phyloP scores from a whole-genome alignment of 2,113 vertebrate species.

The Psilopsiagon aurifrons region DNA sequence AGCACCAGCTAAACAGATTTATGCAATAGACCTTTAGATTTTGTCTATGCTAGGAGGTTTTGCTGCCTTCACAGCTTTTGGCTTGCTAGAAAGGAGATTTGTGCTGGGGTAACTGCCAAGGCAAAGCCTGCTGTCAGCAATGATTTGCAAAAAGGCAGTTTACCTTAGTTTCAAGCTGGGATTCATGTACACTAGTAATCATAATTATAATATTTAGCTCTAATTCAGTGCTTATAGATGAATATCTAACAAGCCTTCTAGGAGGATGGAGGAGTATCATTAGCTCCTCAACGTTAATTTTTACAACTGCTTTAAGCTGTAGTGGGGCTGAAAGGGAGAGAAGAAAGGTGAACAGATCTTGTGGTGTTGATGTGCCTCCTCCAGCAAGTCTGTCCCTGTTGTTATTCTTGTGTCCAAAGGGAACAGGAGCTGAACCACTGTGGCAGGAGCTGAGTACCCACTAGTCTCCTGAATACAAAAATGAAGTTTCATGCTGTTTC shows the following conservation, averaged over 20 bases:
- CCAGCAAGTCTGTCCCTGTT: neutral
- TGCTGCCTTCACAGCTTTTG: slow-evolving; percentile 12
- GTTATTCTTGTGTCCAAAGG: neutral
- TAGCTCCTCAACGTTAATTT: neutral
- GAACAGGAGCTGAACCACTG: neutral
- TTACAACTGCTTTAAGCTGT: neutral
- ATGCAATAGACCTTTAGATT: neutral
- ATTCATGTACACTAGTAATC: neutral
- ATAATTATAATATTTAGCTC: slow-evolving; percentile 30
- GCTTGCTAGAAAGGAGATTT: neutral
- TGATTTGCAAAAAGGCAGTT: slow-evolving; percentile 38
- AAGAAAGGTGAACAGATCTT: neutral
- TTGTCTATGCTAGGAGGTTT: neutral
- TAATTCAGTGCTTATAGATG: neutral
- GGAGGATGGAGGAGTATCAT: neutral
- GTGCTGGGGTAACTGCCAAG: neutral
- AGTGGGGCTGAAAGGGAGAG: neutral
- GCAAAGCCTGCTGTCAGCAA: slow-evolving; percentile 14
- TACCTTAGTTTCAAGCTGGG: slow-evolving; percentile 8
- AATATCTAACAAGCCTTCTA: neutral
- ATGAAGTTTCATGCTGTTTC: slow-evolving; percentile 29
- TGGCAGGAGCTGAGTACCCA: neutral
- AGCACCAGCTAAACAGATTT: neutral
- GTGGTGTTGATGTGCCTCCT: neutral
- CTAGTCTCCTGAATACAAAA: slow-evolving; percentile 36